Evolutionary conservation across 2,888 invertebrate genomes (phyloP), one percentile per base, ranked within the genome.

Genomic region (Scaptomyza tumidula): DNA sequence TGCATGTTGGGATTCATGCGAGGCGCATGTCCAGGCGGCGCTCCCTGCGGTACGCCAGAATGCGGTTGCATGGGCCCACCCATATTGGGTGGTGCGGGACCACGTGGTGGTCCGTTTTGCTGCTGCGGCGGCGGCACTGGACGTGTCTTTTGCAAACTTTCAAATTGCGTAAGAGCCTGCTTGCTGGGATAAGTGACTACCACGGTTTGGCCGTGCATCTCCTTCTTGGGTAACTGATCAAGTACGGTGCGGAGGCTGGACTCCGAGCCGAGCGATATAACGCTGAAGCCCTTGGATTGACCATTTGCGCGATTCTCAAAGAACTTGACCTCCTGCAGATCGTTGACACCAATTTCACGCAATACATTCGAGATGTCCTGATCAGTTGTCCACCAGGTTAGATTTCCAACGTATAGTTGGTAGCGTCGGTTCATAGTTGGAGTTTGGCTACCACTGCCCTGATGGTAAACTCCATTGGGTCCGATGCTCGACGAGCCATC

Each of bases 371-470:
- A 96, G 78, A 99, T 96, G 91, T 99, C 98, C 93, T 97, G 97
- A 93, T 98, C 99, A 73, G 98, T 99, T 58, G 98, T 99, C 98
- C 98, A 99, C 98, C 99, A 99, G 88, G 99, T 98, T 81, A 99
- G 95, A 93, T 99, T 99, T 90, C 99, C 99, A 90, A 99, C 96
- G 93, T 99, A 99, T 48, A 98, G 94, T 92, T 98, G 98, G 92
- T 96, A 96, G 90, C 97, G 95, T 89, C 97, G 94, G 48, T 95
- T 95, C 81, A 95, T 93, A 77, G 95, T 95, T 75, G 95, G 95
- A 75, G 94, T 93, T 76, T 94, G 93, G 90, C 95, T 95, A 81
- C 95, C 95, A 81, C 94, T 94, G 92, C 94, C 94, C 80, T 94
- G 94, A 93, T 95, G 95, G 78, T 96, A 95, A 89, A 95, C 95